Evolutionary conservation across 2,113 vertebrate genomes (phyloP).

Genomic region (Nannobrachium achirus): DNA sequence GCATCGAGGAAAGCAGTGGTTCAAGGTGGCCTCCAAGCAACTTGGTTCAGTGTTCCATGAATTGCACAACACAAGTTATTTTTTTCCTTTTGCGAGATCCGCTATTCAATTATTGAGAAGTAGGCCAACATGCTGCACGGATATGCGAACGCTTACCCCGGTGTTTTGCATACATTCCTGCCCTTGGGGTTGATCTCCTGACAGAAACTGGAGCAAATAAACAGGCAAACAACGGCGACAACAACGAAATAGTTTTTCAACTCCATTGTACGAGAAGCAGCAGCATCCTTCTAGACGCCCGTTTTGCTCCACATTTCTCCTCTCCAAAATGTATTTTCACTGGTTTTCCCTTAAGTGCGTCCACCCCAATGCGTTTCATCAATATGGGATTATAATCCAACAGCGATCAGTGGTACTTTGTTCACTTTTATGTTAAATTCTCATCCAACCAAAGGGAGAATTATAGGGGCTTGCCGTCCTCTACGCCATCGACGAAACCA

Average conservation of each 20-base stretch:
- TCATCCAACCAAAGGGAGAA: neutral
- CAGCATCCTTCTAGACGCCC: slow-evolving; percentile 81
- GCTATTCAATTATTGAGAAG: slow-evolving; percentile 1
- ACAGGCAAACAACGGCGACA: slow-evolving; percentile 68
- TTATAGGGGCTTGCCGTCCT: slow-evolving; percentile 15
- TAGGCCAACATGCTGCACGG: neutral
- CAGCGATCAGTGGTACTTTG: neutral
- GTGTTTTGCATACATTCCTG: slow-evolving; percentile 80
- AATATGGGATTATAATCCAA: slow-evolving; percentile 43
- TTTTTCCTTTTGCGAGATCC: slow-evolving; percentile 12
- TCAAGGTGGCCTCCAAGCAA: neutral
- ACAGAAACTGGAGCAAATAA: slow-evolving; percentile 66
- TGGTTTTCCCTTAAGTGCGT: slow-evolving; percentile 9
- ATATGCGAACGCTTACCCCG: slow-evolving; percentile 71
- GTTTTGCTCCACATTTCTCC: slow-evolving; percentile 65
- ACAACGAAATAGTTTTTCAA: slow-evolving; percentile 74
- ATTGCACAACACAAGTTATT: no score
- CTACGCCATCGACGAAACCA: slow-evolving; percentile 53
- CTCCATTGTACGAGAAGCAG: slow-evolving; percentile 79
- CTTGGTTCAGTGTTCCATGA: neutral
- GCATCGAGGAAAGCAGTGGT: neutral
- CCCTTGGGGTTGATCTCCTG: slow-evolving; percentile 82
- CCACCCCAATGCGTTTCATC: slow-evolving; percentile 15
- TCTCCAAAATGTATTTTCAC: slow-evolving; percentile 32
- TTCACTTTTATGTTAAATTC: slow-evolving; percentile 35